phyloP scores from a whole-genome alignment of 2,888 invertebrate species.

The Operophtera brumata region DNA sequence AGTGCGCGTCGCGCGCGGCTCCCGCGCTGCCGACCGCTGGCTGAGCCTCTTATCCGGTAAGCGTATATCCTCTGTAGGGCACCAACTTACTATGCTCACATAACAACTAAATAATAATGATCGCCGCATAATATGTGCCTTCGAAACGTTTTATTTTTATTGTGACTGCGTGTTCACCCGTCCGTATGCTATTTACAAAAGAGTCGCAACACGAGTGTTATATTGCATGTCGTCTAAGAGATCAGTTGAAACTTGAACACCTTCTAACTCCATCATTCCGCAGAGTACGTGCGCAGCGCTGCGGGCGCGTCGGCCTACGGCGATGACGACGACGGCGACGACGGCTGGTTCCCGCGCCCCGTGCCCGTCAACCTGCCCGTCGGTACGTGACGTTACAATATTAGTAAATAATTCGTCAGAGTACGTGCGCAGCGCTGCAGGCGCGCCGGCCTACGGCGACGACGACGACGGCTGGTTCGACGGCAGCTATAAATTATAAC shows the following conservation, averaged over 20 bases:
- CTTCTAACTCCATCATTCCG: no score
- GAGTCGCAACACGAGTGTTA: no score
- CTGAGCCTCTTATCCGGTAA: constrained; percentile 35
- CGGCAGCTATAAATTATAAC: no score
- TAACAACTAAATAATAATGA: no score
- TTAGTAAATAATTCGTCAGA: no score
- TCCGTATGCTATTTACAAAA: no score
- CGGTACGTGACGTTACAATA: constrained; percentile 30
- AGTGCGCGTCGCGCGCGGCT: constrained; percentile 16
- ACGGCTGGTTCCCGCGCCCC: constrained; percentile 37
- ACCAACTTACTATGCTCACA: neutral
- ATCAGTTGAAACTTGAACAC: no score
- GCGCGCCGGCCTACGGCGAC: neutral
- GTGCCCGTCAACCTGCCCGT: constrained; percentile 36
- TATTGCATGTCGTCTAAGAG: no score
- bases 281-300: constrained; percentile 37
- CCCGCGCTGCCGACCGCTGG: constrained; percentile 33
- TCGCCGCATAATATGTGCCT: no score
- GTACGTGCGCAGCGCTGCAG: constrained; percentile 8
- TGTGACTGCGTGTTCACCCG: no score
- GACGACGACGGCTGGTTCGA: constrained; percentile 16
- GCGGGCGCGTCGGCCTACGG: no score
- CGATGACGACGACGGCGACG: constrained; percentile 13
- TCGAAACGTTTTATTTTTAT: no score
- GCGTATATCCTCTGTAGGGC: constrained; percentile 1